A percentile compares a stretch with the other conserved stretches of the same genome.
These are phyloP conservation scores for Drosophila neonasuta DNA, from an alignment of 2,888 invertebrate species.

Conservation along the genomic window DNA sequence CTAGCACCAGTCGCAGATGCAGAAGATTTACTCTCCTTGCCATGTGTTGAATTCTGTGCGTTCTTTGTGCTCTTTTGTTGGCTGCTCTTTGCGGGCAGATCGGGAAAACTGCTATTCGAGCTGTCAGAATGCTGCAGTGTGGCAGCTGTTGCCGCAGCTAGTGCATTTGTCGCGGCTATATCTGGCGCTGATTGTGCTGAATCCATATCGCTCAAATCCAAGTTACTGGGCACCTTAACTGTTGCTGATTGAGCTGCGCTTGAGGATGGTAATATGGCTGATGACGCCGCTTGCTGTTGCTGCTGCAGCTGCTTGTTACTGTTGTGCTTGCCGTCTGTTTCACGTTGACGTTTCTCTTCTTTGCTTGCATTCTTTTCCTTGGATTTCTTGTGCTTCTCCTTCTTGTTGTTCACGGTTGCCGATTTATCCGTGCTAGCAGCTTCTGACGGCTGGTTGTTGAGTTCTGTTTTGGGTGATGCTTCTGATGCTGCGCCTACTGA, in stretches of 20 bases:
- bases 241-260: constrained; percentile 14
- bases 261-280: constrained; percentile 13
- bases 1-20: constrained; percentile 3
- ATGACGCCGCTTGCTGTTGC: constrained; percentile 15
- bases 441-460: constrained; percentile 24
- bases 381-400: constrained; percentile 74
- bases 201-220: constrained; percentile 79
- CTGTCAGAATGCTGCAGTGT: constrained; percentile 79
- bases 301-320: constrained; percentile 44
- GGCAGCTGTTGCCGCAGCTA: constrained; percentile 58
- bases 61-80: constrained; percentile 53
- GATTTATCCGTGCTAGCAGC: constrained; percentile 39
- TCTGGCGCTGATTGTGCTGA: constrained; percentile 76
- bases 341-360: constrained; percentile 72
- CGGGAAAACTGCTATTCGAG: constrained; percentile 82
- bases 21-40: constrained; percentile 38
- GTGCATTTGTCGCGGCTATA: constrained; percentile 62
- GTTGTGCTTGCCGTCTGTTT: constrained; percentile 38
- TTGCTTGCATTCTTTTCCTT: constrained; percentile 71
- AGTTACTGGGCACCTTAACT: constrained; percentile 59
- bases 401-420: constrained; percentile 46
- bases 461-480: constrained; percentile 35
- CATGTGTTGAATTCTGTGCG: constrained; percentile 16
- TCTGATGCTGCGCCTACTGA: neutral
- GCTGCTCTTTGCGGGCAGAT: constrained; percentile 68